These are phyloP conservation scores for Tryphoninae sp. DNA, from an alignment of 2,888 invertebrate species.

Conservation along the genomic window DNA sequence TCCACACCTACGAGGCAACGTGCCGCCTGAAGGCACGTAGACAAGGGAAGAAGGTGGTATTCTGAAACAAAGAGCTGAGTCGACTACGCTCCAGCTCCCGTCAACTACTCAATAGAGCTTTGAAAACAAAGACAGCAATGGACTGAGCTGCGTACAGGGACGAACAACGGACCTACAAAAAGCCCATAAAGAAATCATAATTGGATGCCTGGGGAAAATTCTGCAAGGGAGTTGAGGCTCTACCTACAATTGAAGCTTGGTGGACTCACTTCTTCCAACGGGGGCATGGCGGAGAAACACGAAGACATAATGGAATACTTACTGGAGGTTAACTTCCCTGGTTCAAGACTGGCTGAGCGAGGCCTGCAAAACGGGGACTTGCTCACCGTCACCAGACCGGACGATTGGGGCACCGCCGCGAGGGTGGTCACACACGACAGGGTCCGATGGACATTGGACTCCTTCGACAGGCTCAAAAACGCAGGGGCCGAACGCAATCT, in stretches of 20 bases:
- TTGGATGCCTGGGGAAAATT: constrained; percentile 12
- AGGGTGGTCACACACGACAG: constrained; percentile 16
- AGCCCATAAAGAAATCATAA: constrained; percentile 15
- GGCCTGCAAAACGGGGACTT: neutral
- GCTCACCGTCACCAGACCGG: neutral
- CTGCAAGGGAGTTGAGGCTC: constrained; percentile 7
- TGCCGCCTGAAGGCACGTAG: constrained; percentile 9
- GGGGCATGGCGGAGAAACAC: constrained; percentile 2
- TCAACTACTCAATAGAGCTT: neutral
- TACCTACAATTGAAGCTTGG: neutral
- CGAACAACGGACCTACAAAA: constrained; percentile 19
- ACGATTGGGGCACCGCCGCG: constrained; percentile 10
- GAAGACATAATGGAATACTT: constrained; percentile 44
- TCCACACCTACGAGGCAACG: constrained; percentile 42
- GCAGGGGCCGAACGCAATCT: constrained; percentile 39
- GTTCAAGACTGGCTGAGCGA: neutral
- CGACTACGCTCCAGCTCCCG: neutral
- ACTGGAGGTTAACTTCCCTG: constrained; percentile 44
- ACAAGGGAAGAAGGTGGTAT: constrained; percentile 25
- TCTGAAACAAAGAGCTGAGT: constrained; percentile 43
- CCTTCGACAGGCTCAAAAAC: constrained; percentile 39
- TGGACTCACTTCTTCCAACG: constrained; percentile 24
- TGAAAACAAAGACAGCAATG: neutral
- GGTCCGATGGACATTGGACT: constrained; percentile 29
- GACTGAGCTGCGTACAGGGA: constrained; percentile 6